Percentiles rank a stretch among this genome's conserved stretches.
phyloP scores from a whole-genome alignment of 1,140 invertebrate genomes.

The Cardiocondyla obscurior region DNA sequence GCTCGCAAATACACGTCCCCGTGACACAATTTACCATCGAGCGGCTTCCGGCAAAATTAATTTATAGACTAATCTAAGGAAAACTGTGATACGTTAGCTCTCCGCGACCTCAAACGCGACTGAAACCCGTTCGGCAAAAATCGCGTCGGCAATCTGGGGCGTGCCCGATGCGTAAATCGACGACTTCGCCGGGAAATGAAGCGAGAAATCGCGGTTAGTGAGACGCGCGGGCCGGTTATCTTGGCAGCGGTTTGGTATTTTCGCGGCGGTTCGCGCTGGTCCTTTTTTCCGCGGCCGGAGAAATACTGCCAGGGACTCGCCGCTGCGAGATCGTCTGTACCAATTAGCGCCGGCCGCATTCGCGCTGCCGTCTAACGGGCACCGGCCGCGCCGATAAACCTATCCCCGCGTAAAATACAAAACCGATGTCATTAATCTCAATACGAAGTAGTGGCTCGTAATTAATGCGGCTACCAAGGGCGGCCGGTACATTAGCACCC shows the following conservation, averaged over 20 bases:
- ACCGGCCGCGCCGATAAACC: constrained; percentile 57
- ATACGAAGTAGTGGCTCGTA: constrained; percentile 62
- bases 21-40: constrained; percentile 31
- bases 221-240: background rate
- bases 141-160: background rate
- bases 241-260: constrained; percentile 9
- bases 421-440: constrained; percentile 71
- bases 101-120: background rate
- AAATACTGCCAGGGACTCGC: background rate
- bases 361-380: constrained; percentile 52
- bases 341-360: constrained; percentile 64
- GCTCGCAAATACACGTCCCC: constrained; percentile 10
- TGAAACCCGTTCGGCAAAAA: background rate
- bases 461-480: constrained; percentile 67
- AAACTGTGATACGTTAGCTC: background rate
- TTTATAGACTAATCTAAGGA: constrained; percentile 21
- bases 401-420: constrained; percentile 68
- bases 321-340: constrained; percentile 64
- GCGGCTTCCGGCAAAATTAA: constrained; percentile 23
- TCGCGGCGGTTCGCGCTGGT: background rate
- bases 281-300: background rate
- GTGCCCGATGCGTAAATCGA: background rate
- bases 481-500: constrained; percentile 48
- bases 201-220: constrained; percentile 14
- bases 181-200: background rate